These are phyloP conservation scores for Ovis aries DNA, from an alignment of 2,113 vertebrate genomes.

Conservation along the genomic window DNA sequence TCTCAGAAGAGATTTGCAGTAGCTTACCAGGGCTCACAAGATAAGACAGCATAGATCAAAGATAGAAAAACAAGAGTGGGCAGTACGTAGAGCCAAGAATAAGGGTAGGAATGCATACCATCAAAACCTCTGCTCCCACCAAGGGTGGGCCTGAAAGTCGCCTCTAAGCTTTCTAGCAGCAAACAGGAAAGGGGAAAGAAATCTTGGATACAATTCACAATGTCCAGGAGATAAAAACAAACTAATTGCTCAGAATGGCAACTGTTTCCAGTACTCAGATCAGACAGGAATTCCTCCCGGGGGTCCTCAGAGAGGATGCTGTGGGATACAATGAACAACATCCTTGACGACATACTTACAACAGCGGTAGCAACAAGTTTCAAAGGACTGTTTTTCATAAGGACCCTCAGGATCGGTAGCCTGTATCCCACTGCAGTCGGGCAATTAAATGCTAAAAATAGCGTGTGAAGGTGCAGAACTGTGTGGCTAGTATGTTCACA, in stretches of 20 bases:
- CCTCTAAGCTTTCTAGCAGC: slow-evolving; percentile 47
- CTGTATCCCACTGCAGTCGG: slow-evolving; percentile 6
- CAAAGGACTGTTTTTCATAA: slow-evolving; percentile 56
- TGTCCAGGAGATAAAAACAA: slow-evolving; percentile 70
- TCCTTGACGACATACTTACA: slow-evolving; percentile 62
- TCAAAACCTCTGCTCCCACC: neutral
- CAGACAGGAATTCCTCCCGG: slow-evolving; percentile 66
- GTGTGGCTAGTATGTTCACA: neutral
- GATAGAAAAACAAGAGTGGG: neutral
- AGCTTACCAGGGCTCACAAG: neutral
- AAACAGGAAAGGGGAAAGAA: slow-evolving; percentile 70
- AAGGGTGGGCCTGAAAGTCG: neutral
- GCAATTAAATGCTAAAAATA: slow-evolving; percentile 58
- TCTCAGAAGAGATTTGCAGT: neutral
- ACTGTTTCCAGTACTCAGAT: slow-evolving; percentile 48
- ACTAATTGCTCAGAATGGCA: slow-evolving; percentile 39
- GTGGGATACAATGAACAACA: slow-evolving; percentile 60
- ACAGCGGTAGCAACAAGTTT: slow-evolving; percentile 54
- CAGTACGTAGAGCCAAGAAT: neutral
- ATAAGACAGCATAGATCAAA: neutral
- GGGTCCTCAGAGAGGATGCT: slow-evolving; percentile 54
- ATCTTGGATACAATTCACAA: slow-evolving; percentile 59
- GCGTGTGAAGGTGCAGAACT: neutral
- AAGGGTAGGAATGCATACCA: neutral
- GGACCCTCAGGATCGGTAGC: neutral